A percentile compares a stretch with the other conserved stretches of the same genome.
Evolutionary conservation across 2,888 invertebrate species (phyloP).

Genomic region (Tetanocera ferruginea): DNA sequence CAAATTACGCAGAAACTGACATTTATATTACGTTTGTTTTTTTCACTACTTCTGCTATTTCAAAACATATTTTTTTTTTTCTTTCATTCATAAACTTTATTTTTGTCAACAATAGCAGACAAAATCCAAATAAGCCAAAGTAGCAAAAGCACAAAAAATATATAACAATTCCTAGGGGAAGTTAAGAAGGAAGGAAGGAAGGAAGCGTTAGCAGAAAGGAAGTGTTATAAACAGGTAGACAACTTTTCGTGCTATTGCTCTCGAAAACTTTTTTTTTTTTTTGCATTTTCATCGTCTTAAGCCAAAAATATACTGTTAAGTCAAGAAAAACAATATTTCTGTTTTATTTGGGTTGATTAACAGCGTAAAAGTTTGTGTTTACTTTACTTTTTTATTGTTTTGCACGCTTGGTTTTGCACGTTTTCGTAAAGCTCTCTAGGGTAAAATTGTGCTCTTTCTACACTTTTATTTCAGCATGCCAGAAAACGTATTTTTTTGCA

Average conservation of each 20-base stretch:
- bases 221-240: neutral
- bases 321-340: neutral
- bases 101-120: neutral
- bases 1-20: too few species aligned
- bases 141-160: neutral
- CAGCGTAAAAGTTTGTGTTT: neutral
- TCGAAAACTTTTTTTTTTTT: neutral
- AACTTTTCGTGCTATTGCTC: neutral
- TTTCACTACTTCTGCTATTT: neutral
- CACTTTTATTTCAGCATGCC: too few species aligned
- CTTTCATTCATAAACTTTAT: neutral
- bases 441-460: neutral
- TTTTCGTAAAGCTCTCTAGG: neutral
- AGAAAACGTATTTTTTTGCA: too few species aligned
- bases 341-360: slow-evolving; percentile 15
- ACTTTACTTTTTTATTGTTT: neutral
- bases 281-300: neutral
- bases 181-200: too few species aligned
- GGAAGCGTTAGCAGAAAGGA: too few species aligned
- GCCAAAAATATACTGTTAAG: neutral
- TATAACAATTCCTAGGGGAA: neutral
- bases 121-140: neutral
- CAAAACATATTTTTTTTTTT: neutral
- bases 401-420: neutral
- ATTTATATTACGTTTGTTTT: too few species aligned